phyloP scores from a whole-genome alignment of 1,140 invertebrate species.

The Pentalonia nigronervosa region DNA sequence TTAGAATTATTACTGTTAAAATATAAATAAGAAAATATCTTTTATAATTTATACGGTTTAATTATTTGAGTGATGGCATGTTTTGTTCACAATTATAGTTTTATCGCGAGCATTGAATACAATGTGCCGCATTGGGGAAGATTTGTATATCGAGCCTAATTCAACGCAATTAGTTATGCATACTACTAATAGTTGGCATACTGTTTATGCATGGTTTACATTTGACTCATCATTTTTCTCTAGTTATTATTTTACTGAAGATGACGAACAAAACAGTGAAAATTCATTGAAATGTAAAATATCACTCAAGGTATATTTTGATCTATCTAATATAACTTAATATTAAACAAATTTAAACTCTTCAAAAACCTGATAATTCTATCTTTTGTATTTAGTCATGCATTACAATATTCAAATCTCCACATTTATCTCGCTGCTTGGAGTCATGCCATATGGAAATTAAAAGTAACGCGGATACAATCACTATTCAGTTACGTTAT shows the following conservation, averaged over 20 bases:
- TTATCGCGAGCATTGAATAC: conserved; percentile 45
- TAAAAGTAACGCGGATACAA: conserved; percentile 49
- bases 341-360: background rate
- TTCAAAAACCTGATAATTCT: background rate
- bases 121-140: conserved; percentile 46
- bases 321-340: too few species aligned
- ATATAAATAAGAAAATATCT: background rate
- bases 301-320: conserved; percentile 42
- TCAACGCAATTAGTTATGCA: conserved; percentile 26
- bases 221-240: conserved; percentile 49
- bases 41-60: background rate
- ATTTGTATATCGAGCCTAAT: conserved; percentile 40
- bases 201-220: conserved; percentile 53
- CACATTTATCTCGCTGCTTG: conserved; percentile 40
- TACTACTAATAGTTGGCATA: conserved; percentile 48
- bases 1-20: background rate
- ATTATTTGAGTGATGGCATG: background rate
- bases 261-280: conserved; percentile 50
- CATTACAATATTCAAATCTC: conserved; percentile 55
- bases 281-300: conserved; percentile 55
- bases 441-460: conserved; percentile 54
- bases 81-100: background rate
- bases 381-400: conserved; percentile 27
- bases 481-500: conserved; percentile 47
- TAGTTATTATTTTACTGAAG: conserved; percentile 53